Conservation (phyloP, 2,797 vertebrate genomes). For the Garrulus glandarius region DNA sequence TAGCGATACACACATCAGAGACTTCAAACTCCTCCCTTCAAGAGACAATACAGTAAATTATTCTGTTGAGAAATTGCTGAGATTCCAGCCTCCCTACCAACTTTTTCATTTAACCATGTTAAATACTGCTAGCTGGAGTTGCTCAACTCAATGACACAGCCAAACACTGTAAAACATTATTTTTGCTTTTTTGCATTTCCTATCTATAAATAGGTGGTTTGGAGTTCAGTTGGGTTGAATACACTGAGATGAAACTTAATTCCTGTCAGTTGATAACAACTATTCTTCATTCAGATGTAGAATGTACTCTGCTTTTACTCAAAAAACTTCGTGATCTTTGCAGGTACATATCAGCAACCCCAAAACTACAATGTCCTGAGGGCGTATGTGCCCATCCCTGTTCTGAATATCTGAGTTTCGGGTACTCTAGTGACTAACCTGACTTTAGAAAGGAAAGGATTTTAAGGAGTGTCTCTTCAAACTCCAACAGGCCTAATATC, state of each 20-base stretch:
- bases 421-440: not conserved
- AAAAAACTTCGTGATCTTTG: not conserved
- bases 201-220: not conserved
- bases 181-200: not conserved
- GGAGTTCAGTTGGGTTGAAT: not conserved
- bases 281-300: not conserved
- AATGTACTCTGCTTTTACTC: not conserved
- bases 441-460: not conserved
- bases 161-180: not conserved
- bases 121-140: not conserved
- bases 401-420: not conserved
- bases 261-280: not conserved
- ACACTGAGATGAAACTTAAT: not conserved
- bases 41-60: not conserved
- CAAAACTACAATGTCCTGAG: not conserved
- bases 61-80: not conserved
- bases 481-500: not conserved
- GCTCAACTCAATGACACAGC: not conserved
- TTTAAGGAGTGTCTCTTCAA: not conserved
- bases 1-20: not conserved
- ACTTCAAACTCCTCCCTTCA: not conserved
- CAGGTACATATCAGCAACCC: rapidly evolving
- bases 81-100: not conserved
- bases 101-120: not conserved
- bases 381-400: not conserved